These are phyloP conservation scores for Nesoenas mayeri DNA, from an alignment of 2,113 vertebrate species.

Conservation along the genomic window DNA sequence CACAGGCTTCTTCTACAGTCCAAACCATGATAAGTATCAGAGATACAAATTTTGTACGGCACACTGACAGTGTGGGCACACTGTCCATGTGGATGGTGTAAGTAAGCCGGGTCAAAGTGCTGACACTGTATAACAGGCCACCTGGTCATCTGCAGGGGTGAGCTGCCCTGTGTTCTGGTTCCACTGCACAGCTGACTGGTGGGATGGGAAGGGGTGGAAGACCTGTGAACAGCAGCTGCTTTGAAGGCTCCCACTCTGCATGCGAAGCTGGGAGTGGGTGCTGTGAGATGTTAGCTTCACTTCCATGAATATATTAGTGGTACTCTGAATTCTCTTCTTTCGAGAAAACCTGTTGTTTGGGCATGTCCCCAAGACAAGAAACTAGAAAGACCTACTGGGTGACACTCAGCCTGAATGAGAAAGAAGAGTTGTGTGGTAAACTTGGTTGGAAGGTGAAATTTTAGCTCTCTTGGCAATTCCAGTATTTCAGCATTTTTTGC, in stretches of 20 bases:
- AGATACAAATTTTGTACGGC: not conserved
- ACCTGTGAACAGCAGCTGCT: not conserved
- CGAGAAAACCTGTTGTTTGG: not conserved
- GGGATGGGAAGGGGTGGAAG: not conserved
- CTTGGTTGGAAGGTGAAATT: not conserved
- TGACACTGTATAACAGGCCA: not conserved
- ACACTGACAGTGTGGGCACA: not conserved
- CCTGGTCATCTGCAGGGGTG: fast-evolving
- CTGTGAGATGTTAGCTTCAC: not conserved
- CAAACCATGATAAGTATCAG: not conserved
- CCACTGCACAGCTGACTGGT: not conserved
- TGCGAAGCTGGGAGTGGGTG: not conserved
- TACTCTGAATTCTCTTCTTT: not conserved
- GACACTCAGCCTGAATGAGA: not conserved
- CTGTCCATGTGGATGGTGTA: not conserved
- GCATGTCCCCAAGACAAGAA: not conserved
- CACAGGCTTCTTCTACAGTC: not conserved
- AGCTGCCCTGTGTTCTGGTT: not conserved
- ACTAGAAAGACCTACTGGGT: not conserved
- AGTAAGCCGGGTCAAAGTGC: not conserved
- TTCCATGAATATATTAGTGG: not conserved
- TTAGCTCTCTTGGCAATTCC: not conserved
- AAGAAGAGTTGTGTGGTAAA: not conserved
- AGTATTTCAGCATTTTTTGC: not conserved
- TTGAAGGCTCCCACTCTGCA: not conserved